Base-by-base conservation (phyloP, 2,113 vertebrate species). In the Argyrosomus japonicus region DNA sequence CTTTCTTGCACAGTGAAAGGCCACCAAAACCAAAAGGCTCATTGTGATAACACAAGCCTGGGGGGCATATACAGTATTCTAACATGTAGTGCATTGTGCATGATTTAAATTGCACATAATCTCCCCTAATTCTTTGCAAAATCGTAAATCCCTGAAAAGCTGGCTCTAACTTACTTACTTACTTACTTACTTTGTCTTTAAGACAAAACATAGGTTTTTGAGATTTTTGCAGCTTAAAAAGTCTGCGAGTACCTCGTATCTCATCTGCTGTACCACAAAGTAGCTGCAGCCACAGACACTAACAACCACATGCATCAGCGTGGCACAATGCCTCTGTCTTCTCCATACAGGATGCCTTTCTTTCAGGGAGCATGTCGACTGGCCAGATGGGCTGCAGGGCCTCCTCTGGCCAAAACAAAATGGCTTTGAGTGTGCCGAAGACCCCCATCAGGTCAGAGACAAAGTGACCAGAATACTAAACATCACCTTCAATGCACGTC, bases 391-490 rank as follows among this genome's bases (percentile, higher is more conserved):
- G 90, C 88, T 79, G 81, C 80, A 73, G 76, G 79, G 88, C 77
- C 67, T 79, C 82, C 82, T 87, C 87, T 75, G 88, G 83, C 70
- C 83, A 56, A 75, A 89, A 93, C 89, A 92, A 91, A 92, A 88
- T 80, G 75, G 79, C 92, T 91, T 91, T 91, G 91, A 93, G 80
- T 87, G 87, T 80, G 82, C 40, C 80, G 72, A 86, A 87, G 86
- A 89, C 88, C 88, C 88, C 77, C 83, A 84, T 89, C 84, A 89
- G 86, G 89, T 91, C 82, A 23, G 64, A 61, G 79, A 73, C 64
- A 67, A 25, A 85, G 87, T 86, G 89, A 91, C 78, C 82, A 77
- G 92, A 93, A 94, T 93, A 91, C 89, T 92, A 94, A 94, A 77
- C 64, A 70, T 76, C 64, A 17, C 65, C 81, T 61, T 89, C 63